Evolutionary conservation across 2,888 invertebrate species (phyloP), one percentile per base, ranked within the genome.

Genomic region (Xanthorhoe spadicearia): DNA sequence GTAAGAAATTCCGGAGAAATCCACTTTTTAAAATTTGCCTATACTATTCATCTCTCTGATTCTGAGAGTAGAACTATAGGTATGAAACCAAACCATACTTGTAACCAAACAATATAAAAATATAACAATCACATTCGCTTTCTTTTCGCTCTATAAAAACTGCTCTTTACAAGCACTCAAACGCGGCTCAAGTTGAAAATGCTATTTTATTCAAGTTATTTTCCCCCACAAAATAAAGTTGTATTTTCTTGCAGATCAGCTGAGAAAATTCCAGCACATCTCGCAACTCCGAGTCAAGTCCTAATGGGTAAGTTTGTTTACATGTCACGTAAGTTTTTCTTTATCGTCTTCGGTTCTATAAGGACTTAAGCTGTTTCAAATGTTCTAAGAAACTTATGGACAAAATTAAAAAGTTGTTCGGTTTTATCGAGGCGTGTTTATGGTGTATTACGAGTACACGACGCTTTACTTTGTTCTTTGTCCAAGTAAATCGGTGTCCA

Each of bases 221-320:
- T 43, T 43, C 38, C 38, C 51, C 23, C 19, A 51, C 13, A 55
- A 49, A n/a, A 17, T 56, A 19, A 56, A 51, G 15, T 52, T 43
- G 23, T 69, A 54, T 72, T 77, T 79, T 76, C 73, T 79, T 80
- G 23, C 81, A 80, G 81, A 61, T 68, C 61, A 66, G 72, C 61
- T 62, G 53, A 61, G 60, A 68, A 64, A 50, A 59, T 35, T 10
- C 50, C 51, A 48, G 35, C 13, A 53, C 56, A 60, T 28, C 53
- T 50, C 49, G 23, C 53, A 51, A 56, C 51, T 70, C 64, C 58
- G 52, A 70, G 59, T 73, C 19, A 67, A 63, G 35, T 63, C 15
- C 60, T 68, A 76, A 81, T 81, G 80, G 75, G 81, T 81, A 70
- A 81, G 80, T 75, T 70, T 18, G 46, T 43, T 54, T 35, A 46